Percentiles rank a stretch among this genome's conserved stretches.
Evolutionary conservation across 2,113 vertebrate genomes (phyloP).

Genomic region (Drymodes brunneopygia): DNA sequence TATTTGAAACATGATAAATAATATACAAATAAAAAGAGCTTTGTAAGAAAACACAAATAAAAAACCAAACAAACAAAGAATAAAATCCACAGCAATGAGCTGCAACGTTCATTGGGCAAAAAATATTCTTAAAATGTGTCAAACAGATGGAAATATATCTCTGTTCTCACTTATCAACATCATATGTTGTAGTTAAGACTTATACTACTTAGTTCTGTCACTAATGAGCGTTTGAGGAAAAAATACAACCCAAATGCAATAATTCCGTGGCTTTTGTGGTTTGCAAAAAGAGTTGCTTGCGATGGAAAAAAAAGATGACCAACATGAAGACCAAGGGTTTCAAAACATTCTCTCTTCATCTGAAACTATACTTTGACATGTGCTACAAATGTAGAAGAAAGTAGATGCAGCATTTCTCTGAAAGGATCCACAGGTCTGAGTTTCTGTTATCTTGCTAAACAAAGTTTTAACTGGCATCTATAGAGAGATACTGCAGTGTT

Average conservation of each 20-base stretch:
- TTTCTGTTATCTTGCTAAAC: background rate
- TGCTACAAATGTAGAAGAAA: background rate
- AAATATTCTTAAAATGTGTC: background rate
- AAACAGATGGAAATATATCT: background rate
- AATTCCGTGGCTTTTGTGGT: background rate
- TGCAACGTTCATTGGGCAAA: background rate
- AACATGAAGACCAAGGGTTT: background rate
- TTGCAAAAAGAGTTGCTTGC: background rate
- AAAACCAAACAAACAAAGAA: fast-evolving
- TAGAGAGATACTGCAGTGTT: background rate
- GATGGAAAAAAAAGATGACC: background rate
- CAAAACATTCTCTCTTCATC: background rate
- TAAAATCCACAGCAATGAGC: background rate
- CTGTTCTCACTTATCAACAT: background rate
- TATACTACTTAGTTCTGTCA: background rate
- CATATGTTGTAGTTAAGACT: background rate
- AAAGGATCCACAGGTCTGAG: background rate
- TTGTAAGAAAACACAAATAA: background rate
- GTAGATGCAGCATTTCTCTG: background rate
- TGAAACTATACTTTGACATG: background rate
- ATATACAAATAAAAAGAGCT: background rate
- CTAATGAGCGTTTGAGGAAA: background rate
- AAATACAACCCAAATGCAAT: background rate
- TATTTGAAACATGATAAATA: background rate
- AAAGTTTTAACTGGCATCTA: background rate